These are phyloP conservation scores for Nerophis lumbriciformis DNA, from an alignment of 2,113 vertebrate genomes.

Conservation along the genomic window DNA sequence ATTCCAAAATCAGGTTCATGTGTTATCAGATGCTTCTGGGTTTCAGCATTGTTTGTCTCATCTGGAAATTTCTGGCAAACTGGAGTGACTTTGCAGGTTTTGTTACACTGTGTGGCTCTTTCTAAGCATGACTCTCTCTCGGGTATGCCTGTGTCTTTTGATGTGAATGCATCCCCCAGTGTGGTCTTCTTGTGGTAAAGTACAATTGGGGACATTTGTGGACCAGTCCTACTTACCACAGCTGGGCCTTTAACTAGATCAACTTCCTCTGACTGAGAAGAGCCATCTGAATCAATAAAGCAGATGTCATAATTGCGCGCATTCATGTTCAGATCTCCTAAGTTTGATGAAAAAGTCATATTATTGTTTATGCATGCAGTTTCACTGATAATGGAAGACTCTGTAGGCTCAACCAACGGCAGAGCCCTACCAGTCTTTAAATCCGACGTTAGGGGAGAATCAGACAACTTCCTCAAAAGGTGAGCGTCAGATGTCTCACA, in stretches of 20 bases:
- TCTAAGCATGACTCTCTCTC: constrained; percentile 51
- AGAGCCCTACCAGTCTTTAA: constrained; percentile 6
- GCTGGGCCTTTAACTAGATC: constrained; percentile 31
- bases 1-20: constrained; percentile 10
- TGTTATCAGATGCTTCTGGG: not conserved
- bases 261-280: constrained; percentile 50
- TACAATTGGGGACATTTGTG: not conserved
- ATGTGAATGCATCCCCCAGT: constrained; percentile 33
- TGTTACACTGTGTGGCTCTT: constrained; percentile 18
- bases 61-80: constrained; percentile 27
- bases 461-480: constrained; percentile 20
- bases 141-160: constrained; percentile 54
- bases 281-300: constrained; percentile 72
- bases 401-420: constrained; percentile 12
- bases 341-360: constrained; percentile 30
- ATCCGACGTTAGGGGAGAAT: constrained; percentile 4
- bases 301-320: constrained; percentile 58
- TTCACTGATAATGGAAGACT: constrained; percentile 8
- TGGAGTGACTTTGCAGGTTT: constrained; percentile 36
- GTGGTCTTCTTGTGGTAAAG: constrained; percentile 4
- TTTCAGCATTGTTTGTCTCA: not conserved
- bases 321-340: constrained; percentile 68
- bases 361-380: constrained; percentile 43
- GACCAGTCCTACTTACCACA: constrained; percentile 8
- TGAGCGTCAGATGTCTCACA: constrained; percentile 33